Conservation (phyloP, 1,140 invertebrate species). For the Theocolax elegans region DNA sequence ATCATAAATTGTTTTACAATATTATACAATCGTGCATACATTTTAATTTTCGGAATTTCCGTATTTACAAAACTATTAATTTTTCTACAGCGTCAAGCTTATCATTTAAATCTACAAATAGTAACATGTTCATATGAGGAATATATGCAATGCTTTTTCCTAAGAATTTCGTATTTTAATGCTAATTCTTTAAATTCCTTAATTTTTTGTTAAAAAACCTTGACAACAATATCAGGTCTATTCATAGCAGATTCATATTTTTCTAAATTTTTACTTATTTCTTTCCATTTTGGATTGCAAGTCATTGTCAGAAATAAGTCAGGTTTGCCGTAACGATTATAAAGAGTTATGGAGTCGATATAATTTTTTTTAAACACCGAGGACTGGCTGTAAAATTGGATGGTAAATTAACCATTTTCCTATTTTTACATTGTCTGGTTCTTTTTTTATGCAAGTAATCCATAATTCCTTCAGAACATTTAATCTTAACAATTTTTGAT, state of each 20-base stretch:
- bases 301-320: conserved; percentile 34
- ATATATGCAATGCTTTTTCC: neutral
- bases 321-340: conserved; percentile 13
- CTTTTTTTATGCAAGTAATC: neutral
- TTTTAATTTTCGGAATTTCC: conserved; percentile 5
- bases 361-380: conserved; percentile 26
- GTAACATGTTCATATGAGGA: neutral
- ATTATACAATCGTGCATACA: too few species aligned
- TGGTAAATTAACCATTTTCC: conserved; percentile 33
- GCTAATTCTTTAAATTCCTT: too few species aligned
- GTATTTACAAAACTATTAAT: neutral
- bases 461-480: too few species aligned
- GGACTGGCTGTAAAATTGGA: conserved; percentile 13
- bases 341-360: conserved; percentile 32
- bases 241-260: conserved; percentile 48
- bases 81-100: neutral
- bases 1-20: too few species aligned
- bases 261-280: too few species aligned
- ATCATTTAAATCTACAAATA: neutral
- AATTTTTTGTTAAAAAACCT: conserved; percentile 9
- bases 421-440: neutral
- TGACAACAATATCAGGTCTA: conserved; percentile 45
- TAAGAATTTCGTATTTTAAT: neutral
- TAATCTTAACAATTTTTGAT: too few species aligned
- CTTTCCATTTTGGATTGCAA: too few species aligned